Percentiles rank a stretch among this genome's conserved stretches.
phyloP scores from a whole-genome alignment of 2,888 invertebrate genomes.

The Drosophila kokeensis region DNA sequence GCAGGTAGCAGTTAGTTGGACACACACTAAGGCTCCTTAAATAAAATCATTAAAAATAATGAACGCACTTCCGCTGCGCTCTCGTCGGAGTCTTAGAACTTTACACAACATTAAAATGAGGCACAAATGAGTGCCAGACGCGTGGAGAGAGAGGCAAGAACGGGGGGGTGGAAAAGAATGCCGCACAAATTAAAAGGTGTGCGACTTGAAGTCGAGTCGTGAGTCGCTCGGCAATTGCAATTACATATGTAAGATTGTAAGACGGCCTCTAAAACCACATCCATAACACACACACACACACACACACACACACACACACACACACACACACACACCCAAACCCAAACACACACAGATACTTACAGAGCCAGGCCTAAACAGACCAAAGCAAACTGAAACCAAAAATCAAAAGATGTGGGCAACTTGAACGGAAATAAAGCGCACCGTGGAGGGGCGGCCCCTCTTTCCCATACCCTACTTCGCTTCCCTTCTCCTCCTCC shows the following conservation, averaged over 20 bases:
- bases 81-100: slow-evolving; percentile 72
- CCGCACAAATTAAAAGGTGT: slow-evolving; percentile 78
- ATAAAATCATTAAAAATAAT: slow-evolving; percentile 80
- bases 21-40: slow-evolving; percentile 47
- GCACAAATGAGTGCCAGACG: slow-evolving; percentile 25
- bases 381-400: slow-evolving; percentile 29
- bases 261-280: slow-evolving; percentile 31
- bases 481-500: background rate
- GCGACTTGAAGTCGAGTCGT: slow-evolving; percentile 63
- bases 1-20: slow-evolving; percentile 32
- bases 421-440: slow-evolving; percentile 72
- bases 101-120: slow-evolving; percentile 70
- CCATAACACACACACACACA: background rate
- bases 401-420: slow-evolving; percentile 69
- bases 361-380: slow-evolving; percentile 16
- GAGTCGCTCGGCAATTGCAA: slow-evolving; percentile 69
- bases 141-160: background rate
- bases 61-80: slow-evolving; percentile 73
- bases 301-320: background rate
- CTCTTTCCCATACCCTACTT: slow-evolving; percentile 3
- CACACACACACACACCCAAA: background rate
- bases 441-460: slow-evolving; percentile 21
- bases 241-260: slow-evolving; percentile 70
- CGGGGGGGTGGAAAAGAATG: slow-evolving; percentile 40
- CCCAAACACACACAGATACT: background rate